Evolutionary conservation across 2,113 vertebrate genomes (phyloP).

Genomic region (Pungitius pungitius): DNA sequence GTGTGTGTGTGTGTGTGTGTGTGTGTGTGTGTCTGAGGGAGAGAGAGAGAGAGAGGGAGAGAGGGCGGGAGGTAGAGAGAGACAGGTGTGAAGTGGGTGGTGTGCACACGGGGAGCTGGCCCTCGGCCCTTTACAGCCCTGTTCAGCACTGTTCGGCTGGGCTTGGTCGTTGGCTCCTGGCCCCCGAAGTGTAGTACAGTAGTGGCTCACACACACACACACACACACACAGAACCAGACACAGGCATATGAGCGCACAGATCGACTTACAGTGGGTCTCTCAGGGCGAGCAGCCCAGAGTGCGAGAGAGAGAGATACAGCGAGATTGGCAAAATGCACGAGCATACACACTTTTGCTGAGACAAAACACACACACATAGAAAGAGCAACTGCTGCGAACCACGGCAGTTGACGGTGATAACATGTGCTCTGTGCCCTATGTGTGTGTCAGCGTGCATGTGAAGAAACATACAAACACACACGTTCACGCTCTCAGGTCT

Average conservation of each 20-base stretch:
- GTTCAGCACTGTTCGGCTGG: conserved; percentile 41
- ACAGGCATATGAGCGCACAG: conserved; percentile 53
- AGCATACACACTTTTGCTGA: conserved; percentile 56
- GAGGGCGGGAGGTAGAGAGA: conserved; percentile 20
- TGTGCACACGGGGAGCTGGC: conserved; percentile 61
- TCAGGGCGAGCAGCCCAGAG: conserved; percentile 56
- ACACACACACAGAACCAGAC: conserved; percentile 20
- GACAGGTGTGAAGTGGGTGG: conserved; percentile 75
- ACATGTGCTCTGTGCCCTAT: conserved; percentile 70
- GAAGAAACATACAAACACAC: conserved; percentile 24
- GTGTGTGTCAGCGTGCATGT: conserved; percentile 41
- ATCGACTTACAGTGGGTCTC: conserved; percentile 72
- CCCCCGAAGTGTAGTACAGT: conserved; percentile 60
- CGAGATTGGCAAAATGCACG: conserved; percentile 33
- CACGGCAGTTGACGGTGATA: conserved; percentile 76
- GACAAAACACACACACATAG: conserved; percentile 25
- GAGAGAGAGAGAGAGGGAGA: conserved; percentile 29
- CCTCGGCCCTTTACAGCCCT: conserved; percentile 61
- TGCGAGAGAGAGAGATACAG: conserved; percentile 18
- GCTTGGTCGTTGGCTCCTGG: conserved; percentile 55
- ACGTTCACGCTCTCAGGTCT: conserved; percentile 49
- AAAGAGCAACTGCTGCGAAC: conserved; percentile 61
- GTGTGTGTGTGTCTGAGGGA: conserved; percentile 28
- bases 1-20: conserved; percentile 7
- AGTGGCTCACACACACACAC: conserved; percentile 20